Evolutionary conservation across 2,888 invertebrate species (phyloP).

Genomic region (Myopa tessellatipennis): DNA sequence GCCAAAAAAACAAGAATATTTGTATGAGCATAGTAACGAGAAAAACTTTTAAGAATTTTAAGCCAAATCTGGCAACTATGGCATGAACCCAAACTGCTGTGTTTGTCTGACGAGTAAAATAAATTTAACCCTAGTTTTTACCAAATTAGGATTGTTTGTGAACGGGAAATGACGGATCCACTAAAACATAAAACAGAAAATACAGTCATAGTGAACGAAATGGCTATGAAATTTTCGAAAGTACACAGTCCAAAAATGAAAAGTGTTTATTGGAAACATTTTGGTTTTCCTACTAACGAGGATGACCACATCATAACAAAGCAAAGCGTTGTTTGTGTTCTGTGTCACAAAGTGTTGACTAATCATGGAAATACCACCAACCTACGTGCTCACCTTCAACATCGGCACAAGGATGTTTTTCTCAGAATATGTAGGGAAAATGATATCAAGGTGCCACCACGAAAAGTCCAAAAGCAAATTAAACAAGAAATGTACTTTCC

Average conservation of each 20-base stretch:
- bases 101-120: no score
- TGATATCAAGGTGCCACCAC: conserved; percentile 61
- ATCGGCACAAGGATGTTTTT: conserved; percentile 63
- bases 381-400: conserved; percentile 64
- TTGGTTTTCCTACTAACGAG: conserved; percentile 67
- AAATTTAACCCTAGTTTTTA: no score
- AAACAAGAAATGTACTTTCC: neutral
- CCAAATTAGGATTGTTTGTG: no score
- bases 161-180: conserved; percentile 46
- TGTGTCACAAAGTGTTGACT: conserved; percentile 63
- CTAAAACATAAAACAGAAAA: conserved; percentile 46
- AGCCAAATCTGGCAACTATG: no score
- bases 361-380: conserved; percentile 68
- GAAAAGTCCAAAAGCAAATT: conserved; percentile 51
- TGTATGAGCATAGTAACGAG: no score
- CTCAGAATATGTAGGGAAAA: conserved; percentile 59
- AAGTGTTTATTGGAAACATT: conserved; percentile 67
- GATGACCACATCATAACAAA: conserved; percentile 65
- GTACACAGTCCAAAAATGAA: conserved; percentile 67
- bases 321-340: conserved; percentile 64
- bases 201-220: conserved; percentile 49
- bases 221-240: conserved; percentile 59
- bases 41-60: no score
- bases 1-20: no score
- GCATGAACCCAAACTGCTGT: no score